phyloP scores from a whole-genome alignment of 2,113 vertebrate species.

The Cercocebus atys region DNA sequence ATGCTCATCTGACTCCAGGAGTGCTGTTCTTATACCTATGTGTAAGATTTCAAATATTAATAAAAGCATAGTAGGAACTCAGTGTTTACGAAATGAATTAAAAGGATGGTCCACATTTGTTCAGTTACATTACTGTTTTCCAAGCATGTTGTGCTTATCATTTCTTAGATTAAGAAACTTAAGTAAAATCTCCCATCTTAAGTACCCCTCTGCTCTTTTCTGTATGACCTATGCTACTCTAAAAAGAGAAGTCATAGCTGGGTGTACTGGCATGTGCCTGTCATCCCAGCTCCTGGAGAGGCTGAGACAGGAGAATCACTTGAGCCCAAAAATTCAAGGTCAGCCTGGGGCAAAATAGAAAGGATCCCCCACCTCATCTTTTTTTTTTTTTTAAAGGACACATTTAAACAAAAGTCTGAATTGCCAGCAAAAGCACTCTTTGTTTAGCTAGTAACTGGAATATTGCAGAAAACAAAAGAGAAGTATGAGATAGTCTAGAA shows the following conservation, averaged over 20 bases:
- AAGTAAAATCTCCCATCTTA: background rate
- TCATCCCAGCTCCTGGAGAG: background rate
- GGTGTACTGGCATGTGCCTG: background rate
- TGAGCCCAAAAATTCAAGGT: background rate
- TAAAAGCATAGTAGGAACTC: background rate
- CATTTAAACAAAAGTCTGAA: background rate
- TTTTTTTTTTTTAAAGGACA: background rate
- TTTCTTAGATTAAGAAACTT: background rate
- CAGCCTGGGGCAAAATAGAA: background rate
- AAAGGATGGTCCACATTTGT: background rate
- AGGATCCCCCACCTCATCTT: background rate
- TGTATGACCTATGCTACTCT: background rate
- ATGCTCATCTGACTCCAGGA: conserved; percentile 97
- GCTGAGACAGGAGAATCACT: background rate
- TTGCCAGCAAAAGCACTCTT: background rate
- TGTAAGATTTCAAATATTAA: conserved; percentile 43
- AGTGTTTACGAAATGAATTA: background rate
- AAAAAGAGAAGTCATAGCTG: background rate
- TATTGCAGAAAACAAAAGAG: background rate
- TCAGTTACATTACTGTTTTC: background rate
- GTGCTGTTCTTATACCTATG: conserved; percentile 93
- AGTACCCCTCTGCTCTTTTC: background rate
- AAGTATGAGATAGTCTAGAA: background rate
- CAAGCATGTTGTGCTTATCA: background rate
- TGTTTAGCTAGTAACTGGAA: background rate